phyloP scores from a whole-genome alignment of 2,888 invertebrate genomes.

The Galerucella nymphaeae region DNA sequence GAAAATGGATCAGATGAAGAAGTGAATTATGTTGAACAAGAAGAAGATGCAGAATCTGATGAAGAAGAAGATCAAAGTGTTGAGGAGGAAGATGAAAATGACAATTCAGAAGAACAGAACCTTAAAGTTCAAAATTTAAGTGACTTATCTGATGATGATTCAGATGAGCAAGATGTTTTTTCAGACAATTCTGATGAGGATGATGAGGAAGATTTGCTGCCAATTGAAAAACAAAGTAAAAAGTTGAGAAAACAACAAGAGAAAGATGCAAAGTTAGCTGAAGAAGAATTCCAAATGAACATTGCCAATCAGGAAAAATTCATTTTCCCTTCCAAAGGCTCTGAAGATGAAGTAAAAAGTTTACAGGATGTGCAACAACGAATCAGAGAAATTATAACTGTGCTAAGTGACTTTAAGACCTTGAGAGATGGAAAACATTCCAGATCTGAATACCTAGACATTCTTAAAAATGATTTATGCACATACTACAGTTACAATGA shows the following conservation, averaged over 20 bases:
- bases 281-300: constrained; percentile 86
- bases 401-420: constrained; percentile 82
- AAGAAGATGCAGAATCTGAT: constrained; percentile 46
- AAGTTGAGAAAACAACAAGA: constrained; percentile 80
- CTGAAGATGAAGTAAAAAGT: constrained; percentile 76
- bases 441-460: constrained; percentile 83
- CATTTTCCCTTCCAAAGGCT: constrained; percentile 81
- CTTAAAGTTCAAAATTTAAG: constrained; percentile 50
- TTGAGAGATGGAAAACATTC: constrained; percentile 76
- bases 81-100: constrained; percentile 50
- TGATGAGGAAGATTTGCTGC: constrained; percentile 77
- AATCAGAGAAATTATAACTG: constrained; percentile 85
- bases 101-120: constrained; percentile 48
- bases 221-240: constrained; percentile 86
- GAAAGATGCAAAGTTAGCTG: constrained; percentile 77
- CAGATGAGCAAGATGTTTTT: constrained; percentile 56
- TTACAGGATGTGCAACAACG: constrained; percentile 89
- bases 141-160: constrained; percentile 60
- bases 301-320: constrained; percentile 81
- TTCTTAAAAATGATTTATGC: constrained; percentile 88
- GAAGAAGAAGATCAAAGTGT: constrained; percentile 53
- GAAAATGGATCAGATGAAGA: constrained; percentile 43
- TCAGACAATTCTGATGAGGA: constrained; percentile 55
- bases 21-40: constrained; percentile 44
- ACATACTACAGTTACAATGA: constrained; percentile 98